Evolutionary conservation across 2,888 invertebrate genomes (phyloP), one percentile per base, ranked within the genome.

Genomic region (Gerris lacustris): DNA sequence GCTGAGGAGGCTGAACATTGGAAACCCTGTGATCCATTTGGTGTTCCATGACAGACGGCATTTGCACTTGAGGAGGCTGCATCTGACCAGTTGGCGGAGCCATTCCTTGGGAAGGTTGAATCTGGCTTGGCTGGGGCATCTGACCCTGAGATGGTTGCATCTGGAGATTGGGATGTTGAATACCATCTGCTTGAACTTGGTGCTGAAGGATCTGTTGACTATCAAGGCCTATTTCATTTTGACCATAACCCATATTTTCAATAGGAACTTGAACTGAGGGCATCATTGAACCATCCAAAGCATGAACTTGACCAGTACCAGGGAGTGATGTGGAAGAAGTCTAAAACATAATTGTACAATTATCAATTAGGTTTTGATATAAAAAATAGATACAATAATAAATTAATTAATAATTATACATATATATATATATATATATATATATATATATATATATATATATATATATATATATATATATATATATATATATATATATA

Each of bases 151-250:
- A n/a, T 62, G 62, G 62, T n/a, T 62, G 62, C n/a, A 62, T n/a
- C n/a, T 62, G 62, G n/a, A n/a, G n/a, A n/a, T n/a, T n/a, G 5
- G 15, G 62, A 62, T 62, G 66, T 5, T 67, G 67, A n/a, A 62
- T 67, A 11, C 55, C 69, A n/a, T n/a, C 15, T 17, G 63, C 43
- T 63, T 76, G 77, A 63, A 80, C 80, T 44, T 79, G 74, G 17
- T 79, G 75, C 69, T 73, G 77, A n/a, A 79, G 78, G 17, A 74
- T 66, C n/a, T 6, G 75, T 73, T 55, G 72, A 76, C 66, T 31
- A 31, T 31, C 31, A 31, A 31, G 31, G 31, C 31, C 31, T 31
- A 31, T 31, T 73, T 77, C 2, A 75, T 76, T 47, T 78, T 18
- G 67, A 66, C 44, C 31, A 31, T 31, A 31, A 31, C 31, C 31